Conservation (phyloP, 2,888 invertebrate species). For the Pammene aurita region DNA sequence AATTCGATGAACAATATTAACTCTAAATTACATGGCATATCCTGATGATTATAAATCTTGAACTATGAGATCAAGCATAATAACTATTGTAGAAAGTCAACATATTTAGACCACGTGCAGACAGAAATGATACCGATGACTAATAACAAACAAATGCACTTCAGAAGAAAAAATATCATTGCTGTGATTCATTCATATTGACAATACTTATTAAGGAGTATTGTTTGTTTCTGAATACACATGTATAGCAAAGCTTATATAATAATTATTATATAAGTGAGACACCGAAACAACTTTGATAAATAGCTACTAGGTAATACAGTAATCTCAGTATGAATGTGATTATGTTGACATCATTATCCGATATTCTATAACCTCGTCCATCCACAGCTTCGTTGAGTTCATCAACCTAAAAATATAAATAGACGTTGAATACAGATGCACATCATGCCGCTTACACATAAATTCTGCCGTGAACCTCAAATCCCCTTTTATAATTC, state of each 20-base stretch:
- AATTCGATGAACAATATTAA: too few species aligned
- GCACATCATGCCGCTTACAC: constrained; percentile 50
- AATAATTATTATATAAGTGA: not conserved
- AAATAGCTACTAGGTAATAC: not conserved
- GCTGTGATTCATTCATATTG: not conserved
- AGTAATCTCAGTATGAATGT: not conserved
- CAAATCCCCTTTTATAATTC: constrained; percentile 52
- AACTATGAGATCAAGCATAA: too few species aligned
- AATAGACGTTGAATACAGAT: constrained; percentile 68
- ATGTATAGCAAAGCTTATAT: too few species aligned
- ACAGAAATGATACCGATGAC: not conserved
- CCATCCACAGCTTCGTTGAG: constrained; percentile 55
- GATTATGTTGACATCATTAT: constrained; percentile 33
- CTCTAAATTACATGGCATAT: too few species aligned
- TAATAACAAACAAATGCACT: not conserved
- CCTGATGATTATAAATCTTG: too few species aligned
- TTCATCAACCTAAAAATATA: constrained; percentile 77
- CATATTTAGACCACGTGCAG: not conserved
- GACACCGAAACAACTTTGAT: not conserved
- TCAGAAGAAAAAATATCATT: not conserved
- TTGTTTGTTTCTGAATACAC: too few species aligned
- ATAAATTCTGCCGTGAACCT: constrained; percentile 58
- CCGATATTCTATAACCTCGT: constrained; percentile 40
- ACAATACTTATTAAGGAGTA: not conserved
- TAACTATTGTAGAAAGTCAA: not conserved